Conservation (phyloP, 2,888 invertebrate genomes). For the Charanyca ferruginea region DNA sequence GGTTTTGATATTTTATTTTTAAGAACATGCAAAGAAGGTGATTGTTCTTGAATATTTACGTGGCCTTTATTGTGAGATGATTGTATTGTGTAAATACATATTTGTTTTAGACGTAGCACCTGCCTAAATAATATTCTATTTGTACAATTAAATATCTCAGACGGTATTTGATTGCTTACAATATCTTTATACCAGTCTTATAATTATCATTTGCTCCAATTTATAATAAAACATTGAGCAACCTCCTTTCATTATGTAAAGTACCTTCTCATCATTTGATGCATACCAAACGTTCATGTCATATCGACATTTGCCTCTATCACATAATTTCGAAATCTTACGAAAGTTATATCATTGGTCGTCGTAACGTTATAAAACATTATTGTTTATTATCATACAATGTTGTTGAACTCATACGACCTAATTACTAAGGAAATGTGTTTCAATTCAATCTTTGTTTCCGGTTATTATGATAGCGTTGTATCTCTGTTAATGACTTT, state of each 20-base stretch:
- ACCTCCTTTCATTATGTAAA: slow-evolving; percentile 31
- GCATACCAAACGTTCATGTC: slow-evolving; percentile 27
- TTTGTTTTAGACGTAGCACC: too few relatives aligned
- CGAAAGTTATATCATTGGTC: slow-evolving; percentile 47
- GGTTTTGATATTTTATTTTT: too few relatives aligned
- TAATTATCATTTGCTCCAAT: slow-evolving; percentile 14
- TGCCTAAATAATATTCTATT: too few relatives aligned
- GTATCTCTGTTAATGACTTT: slow-evolving; percentile 47
- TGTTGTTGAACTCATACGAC: slow-evolving; percentile 71
- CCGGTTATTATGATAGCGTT: slow-evolving; percentile 50
- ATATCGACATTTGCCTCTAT: slow-evolving; percentile 32
- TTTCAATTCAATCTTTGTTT: slow-evolving; percentile 59
- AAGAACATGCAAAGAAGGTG: too few relatives aligned
- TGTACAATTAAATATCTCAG: too few relatives aligned
- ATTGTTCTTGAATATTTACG: too few relatives aligned
- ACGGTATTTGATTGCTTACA: background rate
- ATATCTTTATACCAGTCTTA: background rate
- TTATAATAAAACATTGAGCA: slow-evolving; percentile 11
- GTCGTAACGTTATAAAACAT: slow-evolving; percentile 25
- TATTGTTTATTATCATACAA: slow-evolving; percentile 46
- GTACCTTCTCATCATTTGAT: slow-evolving; percentile 7
- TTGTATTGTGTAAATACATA: too few relatives aligned
- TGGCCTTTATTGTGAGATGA: too few relatives aligned
- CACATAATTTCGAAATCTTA: slow-evolving; percentile 44
- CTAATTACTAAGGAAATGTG: slow-evolving; percentile 70